Evolutionary conservation across 1,140 invertebrate species (phyloP), one percentile per base, ranked within the genome.

Genomic region (Aculops lycopersici): DNA sequence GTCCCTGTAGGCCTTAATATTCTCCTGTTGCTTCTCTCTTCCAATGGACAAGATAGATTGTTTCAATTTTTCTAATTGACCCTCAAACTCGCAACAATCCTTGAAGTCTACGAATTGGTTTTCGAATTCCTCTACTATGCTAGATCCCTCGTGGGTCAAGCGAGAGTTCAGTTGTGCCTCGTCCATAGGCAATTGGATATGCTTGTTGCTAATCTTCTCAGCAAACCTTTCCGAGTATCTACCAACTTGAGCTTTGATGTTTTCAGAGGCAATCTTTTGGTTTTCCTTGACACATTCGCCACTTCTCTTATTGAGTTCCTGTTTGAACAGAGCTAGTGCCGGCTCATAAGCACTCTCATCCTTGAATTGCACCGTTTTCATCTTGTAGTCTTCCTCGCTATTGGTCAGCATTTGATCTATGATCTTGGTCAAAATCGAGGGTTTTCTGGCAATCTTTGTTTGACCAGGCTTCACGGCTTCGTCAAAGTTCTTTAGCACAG

Each of bases 1-100:
- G 15, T 24, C 15, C 12, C n/a, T 44, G 20, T 19, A 44, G 4
- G 43, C 43, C 14, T 37, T 12, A 13, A 44, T n/a, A 19, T 44
- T 44, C 21, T 44, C 43, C 17, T 44, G 18, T 20, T 35, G 43
- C 20, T 38, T 41, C 4, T 14, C 17, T 16, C 17, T 20, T 19
- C 36, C 14, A 17, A 42, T n/a, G 14, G 37, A 18, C 4, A 4
- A 17, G 4, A 42, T n/a, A 4, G n/a, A 3, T 39, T 39, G 3
- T n/a, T 20, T 18, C 8, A 42, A 21, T 4, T 17, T 41, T 4
- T 17, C 39, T 5, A 12, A 18, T 3, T 3, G 3, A 4, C 4
- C 12, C 3, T 39, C 20, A 36, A 17, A 42, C 14, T 35, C 5
- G 8, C 36, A n/a, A 19, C 37, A 43, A n/a, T 21, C 21, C 17